Conservation (phyloP, 2,113 vertebrate genomes). For the sheep (Ovis aries) region DNA sequence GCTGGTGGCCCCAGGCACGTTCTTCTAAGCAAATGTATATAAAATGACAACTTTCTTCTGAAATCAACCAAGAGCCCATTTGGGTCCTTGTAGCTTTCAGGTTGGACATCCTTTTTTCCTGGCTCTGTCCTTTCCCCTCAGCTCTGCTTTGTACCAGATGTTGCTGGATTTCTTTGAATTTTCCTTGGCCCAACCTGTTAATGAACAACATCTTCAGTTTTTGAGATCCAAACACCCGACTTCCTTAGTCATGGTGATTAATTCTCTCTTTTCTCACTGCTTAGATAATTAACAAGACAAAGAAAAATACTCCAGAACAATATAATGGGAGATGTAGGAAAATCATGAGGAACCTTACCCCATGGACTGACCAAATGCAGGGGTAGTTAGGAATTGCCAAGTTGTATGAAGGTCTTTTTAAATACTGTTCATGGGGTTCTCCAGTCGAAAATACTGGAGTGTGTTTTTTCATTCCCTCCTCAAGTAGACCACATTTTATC, state of each 20-base stretch:
- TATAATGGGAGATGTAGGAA: neutral
- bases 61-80: neutral
- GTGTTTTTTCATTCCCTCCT: neutral
- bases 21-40: neutral
- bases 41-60: neutral
- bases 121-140: neutral
- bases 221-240: neutral
- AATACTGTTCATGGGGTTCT: neutral
- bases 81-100: neutral
- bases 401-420: neutral
- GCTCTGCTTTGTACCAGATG: neutral
- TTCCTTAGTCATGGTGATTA: neutral
- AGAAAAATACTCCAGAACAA: neutral
- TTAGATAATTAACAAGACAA: neutral
- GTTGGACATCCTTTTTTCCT: neutral
- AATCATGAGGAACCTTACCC: neutral
- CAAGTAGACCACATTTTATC: neutral
- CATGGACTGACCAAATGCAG: neutral
- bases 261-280: neutral
- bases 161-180: neutral
- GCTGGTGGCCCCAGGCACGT: neutral
- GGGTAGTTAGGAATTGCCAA: neutral
- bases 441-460: neutral
- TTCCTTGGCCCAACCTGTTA: neutral
- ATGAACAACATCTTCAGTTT: neutral